A percentile compares a stretch with the other conserved stretches of the same genome.
Conservation (phyloP, 2,888 invertebrate species). For the Herminia tarsipennalis region DNA sequence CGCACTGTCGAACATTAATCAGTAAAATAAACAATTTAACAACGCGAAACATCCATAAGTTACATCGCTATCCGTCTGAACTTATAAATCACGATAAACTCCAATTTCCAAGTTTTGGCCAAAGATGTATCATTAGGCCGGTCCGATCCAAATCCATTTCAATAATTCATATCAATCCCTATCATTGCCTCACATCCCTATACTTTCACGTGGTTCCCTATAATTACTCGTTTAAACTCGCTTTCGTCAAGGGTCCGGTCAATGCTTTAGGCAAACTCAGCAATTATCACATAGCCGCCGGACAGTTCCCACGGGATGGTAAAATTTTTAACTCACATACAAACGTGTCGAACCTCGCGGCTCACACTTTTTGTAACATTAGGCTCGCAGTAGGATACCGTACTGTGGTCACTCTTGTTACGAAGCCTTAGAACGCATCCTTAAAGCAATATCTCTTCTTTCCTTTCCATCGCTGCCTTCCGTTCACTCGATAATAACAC, state of each 20-base stretch:
- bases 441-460: conserved; percentile 33
- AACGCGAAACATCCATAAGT: conserved; percentile 32
- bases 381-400: conserved; percentile 54
- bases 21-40: conserved; percentile 36
- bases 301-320: conserved; percentile 79
- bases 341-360: conserved; percentile 49
- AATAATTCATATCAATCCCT: conserved; percentile 63
- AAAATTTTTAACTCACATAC: conserved; percentile 71
- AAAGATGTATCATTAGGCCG: conserved; percentile 63
- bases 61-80: conserved; percentile 32
- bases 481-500: conserved; percentile 26
- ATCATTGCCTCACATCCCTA: conserved; percentile 52
- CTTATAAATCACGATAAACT: conserved; percentile 51
- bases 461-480: conserved; percentile 54
- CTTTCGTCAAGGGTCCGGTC: conserved; percentile 64
- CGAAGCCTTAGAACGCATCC: conserved; percentile 70
- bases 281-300: conserved; percentile 79
- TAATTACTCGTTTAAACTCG: conserved; percentile 75
- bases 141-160: conserved; percentile 59
- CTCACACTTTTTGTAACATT: conserved; percentile 67
- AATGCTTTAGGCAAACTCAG: conserved; percentile 76
- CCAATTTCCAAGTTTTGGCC: conserved; percentile 45
- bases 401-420: conserved; percentile 66
- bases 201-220: conserved; percentile 60
- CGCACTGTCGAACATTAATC: conserved; percentile 4